A percentile compares a stretch with the other conserved stretches of the same genome.
Conservation (phyloP, 2,888 invertebrate genomes). For the Aphelenchoides bicaudatus region DNA sequence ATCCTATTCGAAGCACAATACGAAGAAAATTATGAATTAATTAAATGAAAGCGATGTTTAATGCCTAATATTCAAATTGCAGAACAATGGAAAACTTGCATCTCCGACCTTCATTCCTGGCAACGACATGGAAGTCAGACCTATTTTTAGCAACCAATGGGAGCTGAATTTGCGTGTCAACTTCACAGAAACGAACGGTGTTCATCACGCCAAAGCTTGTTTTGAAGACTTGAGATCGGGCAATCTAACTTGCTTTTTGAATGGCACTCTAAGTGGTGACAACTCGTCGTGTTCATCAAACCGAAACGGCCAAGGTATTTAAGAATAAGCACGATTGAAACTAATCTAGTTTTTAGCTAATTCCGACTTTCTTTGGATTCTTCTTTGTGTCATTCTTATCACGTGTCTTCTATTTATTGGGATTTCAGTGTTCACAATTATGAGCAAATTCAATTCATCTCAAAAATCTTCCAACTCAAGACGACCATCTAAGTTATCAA, state of each 20-base stretch:
- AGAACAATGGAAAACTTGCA: conserved; percentile 29
- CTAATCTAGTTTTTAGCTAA: conserved; percentile 13
- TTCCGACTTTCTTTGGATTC: conserved; percentile 24
- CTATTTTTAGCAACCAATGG: conserved; percentile 34
- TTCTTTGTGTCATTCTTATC: conserved; percentile 28
- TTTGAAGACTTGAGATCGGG: conserved; percentile 31
- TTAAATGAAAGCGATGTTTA: too few species aligned
- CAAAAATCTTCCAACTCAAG: conserved; percentile 27
- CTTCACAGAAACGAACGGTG: conserved; percentile 18
- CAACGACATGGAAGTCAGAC: conserved; percentile 26
- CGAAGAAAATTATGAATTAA: neutral
- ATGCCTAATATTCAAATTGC: conserved; percentile 25
- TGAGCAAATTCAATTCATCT: conserved; percentile 27
- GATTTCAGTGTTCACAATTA: conserved; percentile 25
- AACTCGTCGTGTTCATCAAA: conserved; percentile 11
- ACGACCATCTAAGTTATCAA: conserved; percentile 4
- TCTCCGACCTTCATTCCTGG: conserved; percentile 28
- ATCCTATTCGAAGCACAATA: neutral
- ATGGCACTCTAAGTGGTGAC: conserved; percentile 21
- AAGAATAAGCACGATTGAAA: neutral
- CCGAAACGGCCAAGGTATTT: conserved; percentile 5
- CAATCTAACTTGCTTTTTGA: conserved; percentile 33
- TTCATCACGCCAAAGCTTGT: conserved; percentile 24
- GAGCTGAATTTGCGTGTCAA: conserved; percentile 28
- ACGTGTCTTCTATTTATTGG: conserved; percentile 29